Percentiles rank a stretch among this genome's conserved stretches.
phyloP scores from a whole-genome alignment of 2,888 invertebrate species.

The Agriopis marginaria region DNA sequence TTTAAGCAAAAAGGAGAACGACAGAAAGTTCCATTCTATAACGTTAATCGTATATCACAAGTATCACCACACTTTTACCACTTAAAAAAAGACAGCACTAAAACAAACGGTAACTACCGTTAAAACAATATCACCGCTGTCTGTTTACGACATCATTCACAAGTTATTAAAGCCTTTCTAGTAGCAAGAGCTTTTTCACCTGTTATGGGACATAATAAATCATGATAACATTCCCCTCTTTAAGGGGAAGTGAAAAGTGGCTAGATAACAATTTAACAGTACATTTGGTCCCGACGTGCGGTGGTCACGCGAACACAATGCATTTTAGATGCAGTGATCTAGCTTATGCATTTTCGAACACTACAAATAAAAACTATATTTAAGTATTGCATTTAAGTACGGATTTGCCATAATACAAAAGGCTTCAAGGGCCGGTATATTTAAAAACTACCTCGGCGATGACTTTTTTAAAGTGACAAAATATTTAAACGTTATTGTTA shows the following conservation, averaged over 20 bases:
- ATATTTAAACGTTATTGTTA: no score
- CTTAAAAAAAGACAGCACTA: constrained; percentile 25
- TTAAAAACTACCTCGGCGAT: no score
- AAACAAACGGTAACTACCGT: constrained; percentile 27
- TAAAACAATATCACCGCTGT: constrained; percentile 34
- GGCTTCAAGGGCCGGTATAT: no score
- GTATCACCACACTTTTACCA: constrained; percentile 6
- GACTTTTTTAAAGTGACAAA: no score
- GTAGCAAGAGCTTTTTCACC: constrained; percentile 36
- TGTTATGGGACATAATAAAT: constrained; percentile 64
- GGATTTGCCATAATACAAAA: no score
- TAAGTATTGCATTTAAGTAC: no score
- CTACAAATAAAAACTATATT: no score
- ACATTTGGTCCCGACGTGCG: constrained; percentile 53
- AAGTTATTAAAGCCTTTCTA: constrained; percentile 33
- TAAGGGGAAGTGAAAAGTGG: constrained; percentile 63
- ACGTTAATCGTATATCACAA: no score
- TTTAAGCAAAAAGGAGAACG: no score
- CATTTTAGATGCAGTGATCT: constrained; percentile 8
- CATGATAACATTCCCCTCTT: constrained; percentile 62
- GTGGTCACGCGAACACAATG: constrained; percentile 63
- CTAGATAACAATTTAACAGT: constrained; percentile 72
- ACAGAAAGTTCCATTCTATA: no score
- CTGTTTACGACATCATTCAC: constrained; percentile 33
- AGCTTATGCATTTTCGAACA: constrained; percentile 4